These are phyloP conservation scores for Lasioglossum morio DNA, from an alignment of 2,888 invertebrate genomes.

Conservation along the genomic window DNA sequence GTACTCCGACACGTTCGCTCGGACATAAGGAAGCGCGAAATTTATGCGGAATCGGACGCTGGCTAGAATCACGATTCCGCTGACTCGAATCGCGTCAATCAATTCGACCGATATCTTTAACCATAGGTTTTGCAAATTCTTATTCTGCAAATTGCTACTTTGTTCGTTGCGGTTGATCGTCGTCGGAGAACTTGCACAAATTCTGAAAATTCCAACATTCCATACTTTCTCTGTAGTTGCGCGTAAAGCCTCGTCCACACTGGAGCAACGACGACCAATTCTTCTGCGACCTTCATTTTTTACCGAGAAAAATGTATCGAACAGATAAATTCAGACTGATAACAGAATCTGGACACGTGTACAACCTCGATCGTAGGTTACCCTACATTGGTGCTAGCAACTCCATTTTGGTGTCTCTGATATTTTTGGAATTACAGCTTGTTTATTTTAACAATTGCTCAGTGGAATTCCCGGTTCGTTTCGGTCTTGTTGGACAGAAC, in stretches of 20 bases:
- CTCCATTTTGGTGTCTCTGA: neutral
- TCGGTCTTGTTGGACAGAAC: no score
- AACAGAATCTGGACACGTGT: neutral
- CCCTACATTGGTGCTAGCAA: no score
- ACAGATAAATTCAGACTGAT: neutral
- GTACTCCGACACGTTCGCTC: slow-evolving; percentile 35
- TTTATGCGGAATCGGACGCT: slow-evolving; percentile 18
- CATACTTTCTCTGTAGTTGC: neutral
- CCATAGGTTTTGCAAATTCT: neutral
- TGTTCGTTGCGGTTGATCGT: neutral
- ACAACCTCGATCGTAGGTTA: no score
- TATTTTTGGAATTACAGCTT: neutral
- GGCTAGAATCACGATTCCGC: slow-evolving; percentile 10
- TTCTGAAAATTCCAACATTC: neutral
- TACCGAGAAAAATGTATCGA: neutral
- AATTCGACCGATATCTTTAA: neutral
- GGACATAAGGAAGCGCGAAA: slow-evolving; percentile 38
- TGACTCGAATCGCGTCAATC: slow-evolving; percentile 4
- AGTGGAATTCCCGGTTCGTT: neutral
- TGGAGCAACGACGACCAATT: neutral
- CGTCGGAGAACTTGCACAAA: neutral
- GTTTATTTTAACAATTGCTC: neutral
- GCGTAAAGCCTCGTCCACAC: neutral
- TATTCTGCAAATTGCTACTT: neutral
- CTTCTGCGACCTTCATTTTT: neutral